A percentile compares a stretch with the other conserved stretches of the same genome.
Conservation (phyloP, 2,797 vertebrate species). For the Sebastes oblongus region DNA sequence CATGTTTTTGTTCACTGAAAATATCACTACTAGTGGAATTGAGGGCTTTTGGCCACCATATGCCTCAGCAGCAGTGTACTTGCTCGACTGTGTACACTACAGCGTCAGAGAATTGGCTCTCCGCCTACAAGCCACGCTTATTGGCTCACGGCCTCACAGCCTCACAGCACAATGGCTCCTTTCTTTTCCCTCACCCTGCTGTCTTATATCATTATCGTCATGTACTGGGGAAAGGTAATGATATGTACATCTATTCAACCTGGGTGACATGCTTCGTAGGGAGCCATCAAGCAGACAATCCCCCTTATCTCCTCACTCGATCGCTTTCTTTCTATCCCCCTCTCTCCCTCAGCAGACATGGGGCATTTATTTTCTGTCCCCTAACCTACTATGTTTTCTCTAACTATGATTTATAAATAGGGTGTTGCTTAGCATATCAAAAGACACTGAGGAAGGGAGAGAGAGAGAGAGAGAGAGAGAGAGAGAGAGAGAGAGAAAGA, state of each 20-base stretch:
- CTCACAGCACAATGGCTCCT: slow-evolving; percentile 33
- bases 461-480: neutral
- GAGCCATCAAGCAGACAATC: slow-evolving; percentile 22
- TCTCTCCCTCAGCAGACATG: slow-evolving; percentile 23
- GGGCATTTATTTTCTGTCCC: slow-evolving; percentile 63
- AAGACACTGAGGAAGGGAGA: slow-evolving; percentile 36
- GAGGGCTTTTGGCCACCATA: neutral
- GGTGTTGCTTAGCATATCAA: slow-evolving; percentile 65
- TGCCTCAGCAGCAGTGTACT: neutral
- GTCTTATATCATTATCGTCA: slow-evolving; percentile 44
- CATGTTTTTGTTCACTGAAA: neutral
- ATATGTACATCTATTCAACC: slow-evolving; percentile 55
- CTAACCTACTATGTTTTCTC: slow-evolving; percentile 55
- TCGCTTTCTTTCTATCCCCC: slow-evolving; percentile 19
- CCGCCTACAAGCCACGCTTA: slow-evolving; percentile 1
- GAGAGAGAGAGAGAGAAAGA: neutral
- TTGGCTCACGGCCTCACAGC: slow-evolving; percentile 18
- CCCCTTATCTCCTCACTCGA: slow-evolving; percentile 2
- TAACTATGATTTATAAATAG: slow-evolving; percentile 65
- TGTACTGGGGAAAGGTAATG: slow-evolving; percentile 32
- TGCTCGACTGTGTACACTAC: neutral
- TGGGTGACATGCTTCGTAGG: slow-evolving; percentile 35
- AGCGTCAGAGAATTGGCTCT: slow-evolving; percentile 15
- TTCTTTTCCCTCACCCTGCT: slow-evolving; percentile 23
- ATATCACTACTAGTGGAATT: neutral